A percentile compares a stretch with the other conserved stretches of the same genome.
phyloP scores from a whole-genome alignment of 2,797 vertebrate genomes.

The Hozukius guyotensis region DNA sequence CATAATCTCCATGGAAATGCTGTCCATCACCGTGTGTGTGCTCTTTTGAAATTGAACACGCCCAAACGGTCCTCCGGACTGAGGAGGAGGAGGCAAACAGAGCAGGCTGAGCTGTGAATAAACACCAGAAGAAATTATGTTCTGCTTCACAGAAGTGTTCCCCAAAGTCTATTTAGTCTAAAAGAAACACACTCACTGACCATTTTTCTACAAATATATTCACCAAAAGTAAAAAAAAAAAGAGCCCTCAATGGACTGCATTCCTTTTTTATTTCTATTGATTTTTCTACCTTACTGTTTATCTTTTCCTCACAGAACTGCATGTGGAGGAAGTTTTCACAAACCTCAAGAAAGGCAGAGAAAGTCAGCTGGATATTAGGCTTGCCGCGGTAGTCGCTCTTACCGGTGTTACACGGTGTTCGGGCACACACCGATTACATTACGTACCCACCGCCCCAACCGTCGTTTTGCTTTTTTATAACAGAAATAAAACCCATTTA shows the following conservation, averaged over 20 bases:
- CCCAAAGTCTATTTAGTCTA: neutral
- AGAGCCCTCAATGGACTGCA: neutral
- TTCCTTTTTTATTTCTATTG: neutral
- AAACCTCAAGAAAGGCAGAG: conserved; percentile 3
- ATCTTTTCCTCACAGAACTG: neutral
- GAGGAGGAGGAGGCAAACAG: neutral
- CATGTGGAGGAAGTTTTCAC: neutral
- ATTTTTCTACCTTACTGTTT: neutral
- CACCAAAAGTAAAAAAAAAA: neutral
- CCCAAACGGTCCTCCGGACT: neutral
- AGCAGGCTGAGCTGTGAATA: neutral
- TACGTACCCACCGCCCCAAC: no score
- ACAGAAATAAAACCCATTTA: no score
- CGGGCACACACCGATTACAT: no score
- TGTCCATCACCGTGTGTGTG: conserved; percentile 37
- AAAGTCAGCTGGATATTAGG: neutral
- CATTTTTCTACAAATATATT: conserved; percentile 7
- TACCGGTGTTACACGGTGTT: no score
- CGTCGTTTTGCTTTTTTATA: no score
- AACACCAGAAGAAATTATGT: conserved; percentile 20
- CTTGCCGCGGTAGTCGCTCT: no score
- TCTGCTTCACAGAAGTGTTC: conserved; percentile 14
- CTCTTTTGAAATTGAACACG: conserved; percentile 7
- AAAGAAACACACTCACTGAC: neutral
- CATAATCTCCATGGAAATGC: conserved; percentile 66